Percentiles rank a stretch among this genome's conserved stretches.
phyloP scores from a whole-genome alignment of 2,797 vertebrate species.

The Zalophus californianus region DNA sequence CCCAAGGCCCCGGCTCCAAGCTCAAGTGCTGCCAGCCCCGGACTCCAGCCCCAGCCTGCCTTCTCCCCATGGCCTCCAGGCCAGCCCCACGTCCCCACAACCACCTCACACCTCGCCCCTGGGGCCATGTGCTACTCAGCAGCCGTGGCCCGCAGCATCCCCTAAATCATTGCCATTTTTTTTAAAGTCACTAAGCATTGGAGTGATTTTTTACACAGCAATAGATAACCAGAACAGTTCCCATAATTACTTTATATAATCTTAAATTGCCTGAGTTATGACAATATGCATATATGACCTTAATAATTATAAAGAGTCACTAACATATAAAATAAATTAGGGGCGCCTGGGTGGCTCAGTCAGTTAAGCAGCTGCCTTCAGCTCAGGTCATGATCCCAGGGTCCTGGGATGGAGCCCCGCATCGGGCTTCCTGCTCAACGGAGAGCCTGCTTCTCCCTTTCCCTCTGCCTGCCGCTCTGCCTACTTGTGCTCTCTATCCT shows the following conservation, averaged over 20 bases:
- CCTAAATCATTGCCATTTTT: neutral
- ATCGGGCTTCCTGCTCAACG: too few species aligned
- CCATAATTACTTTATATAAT: neutral
- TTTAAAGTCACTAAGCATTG: neutral
- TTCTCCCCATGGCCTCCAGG: too few species aligned
- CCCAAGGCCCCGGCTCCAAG: neutral
- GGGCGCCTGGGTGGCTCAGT: too few species aligned
- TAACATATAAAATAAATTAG: neutral
- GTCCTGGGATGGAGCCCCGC: too few species aligned
- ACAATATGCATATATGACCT: neutral
- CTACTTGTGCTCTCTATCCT: too few species aligned
- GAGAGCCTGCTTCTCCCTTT: too few species aligned
- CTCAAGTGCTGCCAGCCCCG: constrained; percentile 22
- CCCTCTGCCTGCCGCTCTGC: too few species aligned
- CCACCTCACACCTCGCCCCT: neutral
- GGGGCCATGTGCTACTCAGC: neutral
- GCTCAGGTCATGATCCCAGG: too few species aligned
- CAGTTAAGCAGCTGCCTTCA: too few species aligned
- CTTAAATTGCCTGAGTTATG: neutral
- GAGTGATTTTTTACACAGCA: neutral
- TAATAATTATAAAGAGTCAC: neutral
- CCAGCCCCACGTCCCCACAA: neutral
- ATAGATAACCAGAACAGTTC: neutral
- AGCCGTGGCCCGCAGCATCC: constrained; percentile 38
- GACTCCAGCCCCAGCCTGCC: neutral